Evolutionary conservation across 2,888 invertebrate genomes (phyloP), one percentile per base, ranked within the genome.

Genomic region (Agrotis puta): DNA sequence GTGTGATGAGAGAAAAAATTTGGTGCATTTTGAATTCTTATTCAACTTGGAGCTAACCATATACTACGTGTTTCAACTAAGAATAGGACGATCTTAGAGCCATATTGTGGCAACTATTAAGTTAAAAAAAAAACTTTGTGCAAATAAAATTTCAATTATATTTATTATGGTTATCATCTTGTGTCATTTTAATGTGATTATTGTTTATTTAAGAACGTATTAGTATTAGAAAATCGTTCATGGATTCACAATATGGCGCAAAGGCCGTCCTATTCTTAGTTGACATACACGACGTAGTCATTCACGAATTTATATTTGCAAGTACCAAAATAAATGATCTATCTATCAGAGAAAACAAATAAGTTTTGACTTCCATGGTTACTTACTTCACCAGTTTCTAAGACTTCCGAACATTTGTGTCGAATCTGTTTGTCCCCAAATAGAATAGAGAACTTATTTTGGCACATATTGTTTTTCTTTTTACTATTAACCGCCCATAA

Each of bases 371-470:
- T 27, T 27, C 5, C 27, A 27, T 27, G 27, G 27, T 3, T 33
- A 33, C 9, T 18, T 24, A 18, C 54, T 27, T 6, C 18, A 56
- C n/a, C 6, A 27, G 18, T 56, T 27, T 27, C 3, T 18, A 18
- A 56, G 1, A 27, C 13, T 43, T 57, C 22, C 14, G 9, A 45
- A n/a, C 20, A 13, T 2, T 20, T 53, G 16, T n/a, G 13, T 54
- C 47, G n/a, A n/a, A 61, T 18, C 43, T 69, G 6, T 54, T 14
- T 43, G 22, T 62, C 39, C 24, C 56, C 18, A n/a, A 18, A 63
- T 43, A 48, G 39, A 74, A 74, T 59, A 75, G 62, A 71, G 13
- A 43, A 71, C 71, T 76, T 71, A 76, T 76, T 76, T 66, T 66
- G 66, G 58, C 50, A 66, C 45, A 62, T 24, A 22, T 22, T 50